phyloP scores from a whole-genome alignment of 2,888 invertebrate genomes.

The Celastrina argiolus region DNA sequence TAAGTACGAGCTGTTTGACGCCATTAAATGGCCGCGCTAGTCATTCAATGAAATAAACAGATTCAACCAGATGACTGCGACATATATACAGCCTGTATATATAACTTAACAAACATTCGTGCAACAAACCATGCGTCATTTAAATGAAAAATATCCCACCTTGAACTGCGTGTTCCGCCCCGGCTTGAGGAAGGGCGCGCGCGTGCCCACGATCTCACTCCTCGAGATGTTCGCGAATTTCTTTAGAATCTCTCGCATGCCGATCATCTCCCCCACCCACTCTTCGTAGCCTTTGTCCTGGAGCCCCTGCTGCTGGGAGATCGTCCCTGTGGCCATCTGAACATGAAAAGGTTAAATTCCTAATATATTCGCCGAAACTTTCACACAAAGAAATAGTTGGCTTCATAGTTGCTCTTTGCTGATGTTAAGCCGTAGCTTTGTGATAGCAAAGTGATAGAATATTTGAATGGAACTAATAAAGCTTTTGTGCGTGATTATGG shows the following conservation, averaged over 20 bases:
- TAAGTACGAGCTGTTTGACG: no score
- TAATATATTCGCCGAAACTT: constrained; percentile 15
- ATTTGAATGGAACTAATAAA: neutral
- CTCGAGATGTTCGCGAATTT: constrained; percentile 89
- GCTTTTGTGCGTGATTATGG: neutral
- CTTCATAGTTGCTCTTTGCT: neutral
- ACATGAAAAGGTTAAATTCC: constrained; percentile 6
- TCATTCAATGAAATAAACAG: no score
- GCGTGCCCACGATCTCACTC: constrained; percentile 89
- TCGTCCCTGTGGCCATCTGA: constrained; percentile 79
- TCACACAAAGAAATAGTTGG: constrained; percentile 5
- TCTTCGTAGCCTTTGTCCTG: constrained; percentile 94
- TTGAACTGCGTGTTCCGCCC: constrained; percentile 95
- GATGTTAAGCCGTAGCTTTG: no score
- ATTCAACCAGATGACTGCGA: no score
- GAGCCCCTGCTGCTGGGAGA: constrained; percentile 86
- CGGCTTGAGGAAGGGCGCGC: constrained; percentile 94
- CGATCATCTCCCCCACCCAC: constrained; percentile 96
- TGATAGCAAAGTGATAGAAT: no score
- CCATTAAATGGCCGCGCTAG: no score
- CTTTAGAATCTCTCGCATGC: constrained; percentile 91
- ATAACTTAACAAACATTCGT: no score
- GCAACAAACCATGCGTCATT: no score
- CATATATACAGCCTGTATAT: no score
- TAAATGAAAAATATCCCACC: constrained; percentile 59